phyloP scores from a whole-genome alignment of 2,113 vertebrate species.

The Dromas ardeola region DNA sequence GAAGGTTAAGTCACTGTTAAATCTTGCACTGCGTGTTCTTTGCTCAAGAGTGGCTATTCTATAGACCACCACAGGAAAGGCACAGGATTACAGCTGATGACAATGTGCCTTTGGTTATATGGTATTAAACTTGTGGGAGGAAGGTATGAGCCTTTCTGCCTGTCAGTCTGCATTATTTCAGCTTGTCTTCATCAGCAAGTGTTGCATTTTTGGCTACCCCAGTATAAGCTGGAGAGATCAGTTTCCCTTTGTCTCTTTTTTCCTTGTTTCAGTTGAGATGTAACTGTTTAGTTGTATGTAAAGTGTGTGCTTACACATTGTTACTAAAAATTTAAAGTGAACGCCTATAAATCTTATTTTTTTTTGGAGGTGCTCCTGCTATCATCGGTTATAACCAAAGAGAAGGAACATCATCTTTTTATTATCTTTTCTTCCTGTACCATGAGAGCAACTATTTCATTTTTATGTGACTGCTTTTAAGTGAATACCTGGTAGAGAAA shows the following conservation, averaged over 20 bases:
- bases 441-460: background rate
- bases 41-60: background rate
- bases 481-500: background rate
- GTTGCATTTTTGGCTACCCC: background rate
- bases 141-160: background rate
- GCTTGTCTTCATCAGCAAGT: background rate
- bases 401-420: background rate
- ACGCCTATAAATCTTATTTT: background rate
- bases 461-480: background rate
- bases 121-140: background rate
- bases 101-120: background rate
- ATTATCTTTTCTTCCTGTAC: background rate
- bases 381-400: background rate
- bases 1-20: background rate
- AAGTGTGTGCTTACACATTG: background rate
- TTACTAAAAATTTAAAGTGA: background rate
- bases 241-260: background rate
- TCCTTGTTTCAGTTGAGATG: background rate
- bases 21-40: background rate
- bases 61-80: background rate
- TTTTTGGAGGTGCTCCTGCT: background rate
- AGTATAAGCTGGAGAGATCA: background rate
- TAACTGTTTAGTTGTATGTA: background rate
- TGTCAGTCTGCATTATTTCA: background rate
- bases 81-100: background rate